These are phyloP conservation scores for Myotis lucifugus DNA, from an alignment of 2,113 vertebrate species.

Conservation along the genomic window DNA sequence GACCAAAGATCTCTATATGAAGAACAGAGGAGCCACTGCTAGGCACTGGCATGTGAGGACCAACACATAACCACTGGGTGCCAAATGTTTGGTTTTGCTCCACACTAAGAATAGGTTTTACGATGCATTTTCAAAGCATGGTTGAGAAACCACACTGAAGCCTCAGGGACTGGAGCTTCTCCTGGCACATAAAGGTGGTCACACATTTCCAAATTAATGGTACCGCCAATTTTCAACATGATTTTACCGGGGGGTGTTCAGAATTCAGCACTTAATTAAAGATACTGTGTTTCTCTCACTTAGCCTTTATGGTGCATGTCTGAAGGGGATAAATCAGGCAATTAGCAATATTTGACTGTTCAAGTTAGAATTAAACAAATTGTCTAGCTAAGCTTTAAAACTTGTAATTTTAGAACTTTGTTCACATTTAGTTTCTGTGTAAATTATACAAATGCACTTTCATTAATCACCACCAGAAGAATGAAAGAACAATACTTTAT, in stretches of 20 bases:
- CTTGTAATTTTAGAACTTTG: conserved; percentile 9
- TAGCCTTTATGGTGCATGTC: background rate
- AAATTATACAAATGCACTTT: conserved; percentile 10
- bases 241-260: background rate
- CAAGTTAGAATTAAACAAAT: conserved; percentile 4
- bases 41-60: background rate
- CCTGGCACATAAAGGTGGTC: background rate
- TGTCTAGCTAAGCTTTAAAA: conserved; percentile 34
- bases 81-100: background rate
- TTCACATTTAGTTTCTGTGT: conserved; percentile 25
- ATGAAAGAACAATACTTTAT: conserved; percentile 5
- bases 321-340: background rate
- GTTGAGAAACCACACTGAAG: background rate
- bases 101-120: background rate
- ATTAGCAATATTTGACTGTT: background rate
- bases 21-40: background rate
- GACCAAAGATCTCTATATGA: background rate
- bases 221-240: background rate
- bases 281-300: background rate
- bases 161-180: background rate
- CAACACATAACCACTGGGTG: background rate
- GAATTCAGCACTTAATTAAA: conserved; percentile 8
- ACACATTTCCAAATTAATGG: background rate
- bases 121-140: background rate
- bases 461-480: conserved; percentile 30